Evolutionary conservation across 2,888 invertebrate genomes (phyloP), one percentile per base, ranked within the genome.

Genomic region (Drepana falcataria): DNA sequence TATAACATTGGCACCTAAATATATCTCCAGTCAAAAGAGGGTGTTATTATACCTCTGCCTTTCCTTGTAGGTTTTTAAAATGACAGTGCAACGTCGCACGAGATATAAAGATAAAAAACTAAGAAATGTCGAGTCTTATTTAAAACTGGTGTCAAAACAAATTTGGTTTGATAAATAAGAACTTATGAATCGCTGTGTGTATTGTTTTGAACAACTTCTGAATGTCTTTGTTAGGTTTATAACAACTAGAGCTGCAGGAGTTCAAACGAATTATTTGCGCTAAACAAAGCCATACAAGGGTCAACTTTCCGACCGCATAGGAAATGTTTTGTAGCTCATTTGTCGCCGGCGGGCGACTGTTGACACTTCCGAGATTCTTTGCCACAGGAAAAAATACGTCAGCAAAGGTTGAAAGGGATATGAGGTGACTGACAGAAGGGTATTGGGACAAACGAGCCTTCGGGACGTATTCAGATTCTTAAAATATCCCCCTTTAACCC

Each of bases 351-450:
- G 61, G 59, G 48, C 56, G 59, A 63, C 62, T 66, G 66, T 69
- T 62, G 68, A 65, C 53, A 51, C 55, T 54, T 35, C 47, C 54
- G 49, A 51, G 58, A 49, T 61, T 65, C 58, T 63, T 66, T 65
- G 61, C 62, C 55, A 59, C 63, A 66, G 64, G 64, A 68, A 64
- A 62, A 71, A 64, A 69, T 64, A 68, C 57, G 62, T 64, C 64
- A 66, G 63, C 63, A 66, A 65, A 51, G 64, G 68, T 67, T 59
- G 49, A 58, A 57, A 56, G 61, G 57, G 72, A 68, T 60, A 61
- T 61, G 60, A 63, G 64, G 58, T 53, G 62, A 60, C 65, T 71
- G 72, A 71, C 74, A 73, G 68, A 47, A 51, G 59, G 62, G 69
- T 71, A 61, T 58, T 60, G 54, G 59, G 68, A 63, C 69, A 69